Conservation (phyloP, 2,888 invertebrate genomes). For the Dasysyrphus albostriatus region DNA sequence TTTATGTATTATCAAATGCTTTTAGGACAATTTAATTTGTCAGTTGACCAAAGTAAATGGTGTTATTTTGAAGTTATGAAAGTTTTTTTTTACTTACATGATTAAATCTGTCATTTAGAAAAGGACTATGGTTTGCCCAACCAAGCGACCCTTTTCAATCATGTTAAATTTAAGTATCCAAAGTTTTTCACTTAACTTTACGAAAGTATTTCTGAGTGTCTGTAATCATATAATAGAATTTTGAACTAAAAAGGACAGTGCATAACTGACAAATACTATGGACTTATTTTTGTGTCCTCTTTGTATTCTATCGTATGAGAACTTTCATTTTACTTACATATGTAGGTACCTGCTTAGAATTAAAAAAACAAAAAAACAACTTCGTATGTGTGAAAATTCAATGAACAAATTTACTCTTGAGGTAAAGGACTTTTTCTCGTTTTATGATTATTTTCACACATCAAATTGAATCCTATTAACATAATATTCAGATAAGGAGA, state of each 20-base stretch:
- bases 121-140: neutral
- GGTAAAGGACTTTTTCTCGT: neutral
- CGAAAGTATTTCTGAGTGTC: conserved; percentile 1
- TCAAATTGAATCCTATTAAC: conserved; percentile 9
- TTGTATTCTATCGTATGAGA: neutral
- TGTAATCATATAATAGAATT: neutral
- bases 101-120: neutral
- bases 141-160: conserved; percentile 19
- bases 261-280: neutral
- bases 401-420: neutral
- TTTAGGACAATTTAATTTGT: neutral
- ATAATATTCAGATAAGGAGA: conserved; percentile 1
- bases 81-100: neutral
- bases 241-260: neutral
- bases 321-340: neutral
- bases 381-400: neutral
- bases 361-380: neutral
- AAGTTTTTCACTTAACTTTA: neutral
- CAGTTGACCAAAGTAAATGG: neutral
- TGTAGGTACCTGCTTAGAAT: neutral
- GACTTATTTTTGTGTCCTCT: conserved; percentile 1
- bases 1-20: neutral
- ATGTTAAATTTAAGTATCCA: neutral
- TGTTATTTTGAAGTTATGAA: neutral
- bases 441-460: conserved; percentile 23